phyloP scores from a whole-genome alignment of 2,113 vertebrate genomes.

The Lonchura striata region DNA sequence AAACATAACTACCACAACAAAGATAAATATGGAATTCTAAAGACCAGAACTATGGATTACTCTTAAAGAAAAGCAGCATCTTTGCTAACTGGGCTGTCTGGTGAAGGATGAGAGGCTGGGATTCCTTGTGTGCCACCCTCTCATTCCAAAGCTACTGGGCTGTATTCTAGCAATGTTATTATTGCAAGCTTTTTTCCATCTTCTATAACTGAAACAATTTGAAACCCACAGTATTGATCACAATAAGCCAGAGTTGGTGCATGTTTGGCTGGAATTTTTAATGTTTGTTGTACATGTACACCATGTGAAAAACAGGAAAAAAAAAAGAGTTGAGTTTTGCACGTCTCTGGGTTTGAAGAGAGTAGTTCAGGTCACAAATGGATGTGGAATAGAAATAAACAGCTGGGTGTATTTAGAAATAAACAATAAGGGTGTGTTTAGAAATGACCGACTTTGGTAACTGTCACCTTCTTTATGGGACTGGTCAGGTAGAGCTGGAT shows the following conservation, averaged over 20 bases:
- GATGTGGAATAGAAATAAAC: neutral
- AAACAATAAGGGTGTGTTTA: neutral
- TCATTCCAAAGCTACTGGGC: neutral
- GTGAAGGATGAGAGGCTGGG: neutral
- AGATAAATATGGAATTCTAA: neutral
- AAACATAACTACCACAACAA: slow-evolving; percentile 32
- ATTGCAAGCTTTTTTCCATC: neutral
- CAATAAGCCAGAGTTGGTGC: neutral
- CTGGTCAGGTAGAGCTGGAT: neutral
- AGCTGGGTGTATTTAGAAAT: neutral
- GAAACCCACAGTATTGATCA: neutral
- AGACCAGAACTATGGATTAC: neutral
- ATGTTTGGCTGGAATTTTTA: neutral
- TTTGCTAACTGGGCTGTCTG: neutral
- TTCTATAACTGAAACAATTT: neutral
- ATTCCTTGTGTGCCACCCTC: neutral
- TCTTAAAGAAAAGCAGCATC: neutral
- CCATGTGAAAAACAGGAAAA: fast-evolving
- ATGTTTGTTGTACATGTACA: neutral
- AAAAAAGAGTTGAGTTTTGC: neutral
- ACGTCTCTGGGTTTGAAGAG: neutral
- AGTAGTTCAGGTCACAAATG: neutral
- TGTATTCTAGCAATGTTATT: neutral
- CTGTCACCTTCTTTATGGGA: neutral
- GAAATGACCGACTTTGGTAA: neutral